Conservation (phyloP, 1,140 invertebrate species). For the Propsilocerus akamusi region DNA sequence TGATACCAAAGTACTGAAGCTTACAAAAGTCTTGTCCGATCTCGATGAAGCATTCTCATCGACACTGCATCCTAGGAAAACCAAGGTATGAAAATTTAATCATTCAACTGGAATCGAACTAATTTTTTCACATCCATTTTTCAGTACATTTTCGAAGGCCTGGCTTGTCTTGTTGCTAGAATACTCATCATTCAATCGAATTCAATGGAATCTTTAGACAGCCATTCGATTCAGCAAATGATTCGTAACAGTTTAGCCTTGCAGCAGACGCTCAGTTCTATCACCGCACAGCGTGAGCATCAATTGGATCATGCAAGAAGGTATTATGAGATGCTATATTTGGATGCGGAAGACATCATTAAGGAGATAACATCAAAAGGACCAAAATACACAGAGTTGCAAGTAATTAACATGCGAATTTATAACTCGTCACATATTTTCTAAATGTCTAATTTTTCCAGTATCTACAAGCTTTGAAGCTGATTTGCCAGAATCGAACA, state of each 20-base stretch:
- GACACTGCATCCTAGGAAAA: conserved; percentile 53
- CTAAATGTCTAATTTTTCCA: conserved; percentile 29
- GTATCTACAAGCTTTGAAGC: conserved; percentile 66
- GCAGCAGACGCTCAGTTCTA: conserved; percentile 69
- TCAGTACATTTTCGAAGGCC: conserved; percentile 86
- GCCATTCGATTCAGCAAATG: conserved; percentile 63
- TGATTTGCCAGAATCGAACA: conserved; percentile 30
- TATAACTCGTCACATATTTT: not conserved
- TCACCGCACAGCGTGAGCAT: conserved; percentile 64
- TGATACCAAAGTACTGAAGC: conserved; percentile 60
- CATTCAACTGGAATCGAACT: not conserved
- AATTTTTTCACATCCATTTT: conserved; percentile 12
- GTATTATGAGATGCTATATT: conserved; percentile 76
- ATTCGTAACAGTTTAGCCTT: conserved; percentile 71
- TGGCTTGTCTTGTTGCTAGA: conserved; percentile 70
- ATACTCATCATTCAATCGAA: conserved; percentile 70
- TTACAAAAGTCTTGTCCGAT: conserved; percentile 56
- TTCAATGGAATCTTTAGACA: conserved; percentile 60
- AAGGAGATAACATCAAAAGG: not conserved
- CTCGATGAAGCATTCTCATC: conserved; percentile 63
- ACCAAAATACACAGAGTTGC: not conserved
- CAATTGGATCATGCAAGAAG: conserved; percentile 74
- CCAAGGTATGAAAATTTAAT: conserved; percentile 36
- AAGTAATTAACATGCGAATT: not conserved
- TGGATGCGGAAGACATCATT: conserved; percentile 50